Conservation (phyloP, 2,113 vertebrate genomes). For the Emydura subglobosa region DNA sequence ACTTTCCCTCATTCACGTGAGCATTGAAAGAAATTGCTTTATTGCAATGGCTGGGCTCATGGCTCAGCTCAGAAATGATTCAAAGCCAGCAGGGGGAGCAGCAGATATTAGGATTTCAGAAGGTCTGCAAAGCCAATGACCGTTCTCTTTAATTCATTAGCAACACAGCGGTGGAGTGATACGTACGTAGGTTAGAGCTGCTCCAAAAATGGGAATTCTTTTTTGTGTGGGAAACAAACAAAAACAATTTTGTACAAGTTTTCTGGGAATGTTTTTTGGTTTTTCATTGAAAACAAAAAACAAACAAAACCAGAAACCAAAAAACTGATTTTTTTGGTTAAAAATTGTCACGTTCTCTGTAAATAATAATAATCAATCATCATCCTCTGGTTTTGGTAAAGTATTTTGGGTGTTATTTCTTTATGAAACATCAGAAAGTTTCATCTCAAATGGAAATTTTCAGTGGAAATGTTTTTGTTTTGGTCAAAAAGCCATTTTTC, state of each 20-base stretch:
- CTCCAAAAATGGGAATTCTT: background rate
- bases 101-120: background rate
- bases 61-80: background rate
- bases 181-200: background rate
- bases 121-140: accelerated
- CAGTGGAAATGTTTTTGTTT: background rate
- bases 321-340: background rate
- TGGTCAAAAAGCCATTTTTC: background rate
- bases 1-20: background rate
- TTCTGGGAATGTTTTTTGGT: background rate
- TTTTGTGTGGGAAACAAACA: too few species aligned
- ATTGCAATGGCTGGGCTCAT: background rate
- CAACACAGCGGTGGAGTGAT: background rate
- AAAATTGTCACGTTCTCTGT: background rate
- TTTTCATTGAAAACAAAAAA: background rate
- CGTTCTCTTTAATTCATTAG: accelerated
- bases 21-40: background rate
- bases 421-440: background rate
- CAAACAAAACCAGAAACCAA: background rate
- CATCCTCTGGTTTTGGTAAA: background rate
- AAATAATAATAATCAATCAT: too few species aligned
- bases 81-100: accelerated
- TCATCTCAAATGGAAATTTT: background rate
- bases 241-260: background rate
- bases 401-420: background rate